These are phyloP conservation scores for Arctocebus calabarensis DNA, from an alignment of 2,797 vertebrate species.

Conservation along the genomic window DNA sequence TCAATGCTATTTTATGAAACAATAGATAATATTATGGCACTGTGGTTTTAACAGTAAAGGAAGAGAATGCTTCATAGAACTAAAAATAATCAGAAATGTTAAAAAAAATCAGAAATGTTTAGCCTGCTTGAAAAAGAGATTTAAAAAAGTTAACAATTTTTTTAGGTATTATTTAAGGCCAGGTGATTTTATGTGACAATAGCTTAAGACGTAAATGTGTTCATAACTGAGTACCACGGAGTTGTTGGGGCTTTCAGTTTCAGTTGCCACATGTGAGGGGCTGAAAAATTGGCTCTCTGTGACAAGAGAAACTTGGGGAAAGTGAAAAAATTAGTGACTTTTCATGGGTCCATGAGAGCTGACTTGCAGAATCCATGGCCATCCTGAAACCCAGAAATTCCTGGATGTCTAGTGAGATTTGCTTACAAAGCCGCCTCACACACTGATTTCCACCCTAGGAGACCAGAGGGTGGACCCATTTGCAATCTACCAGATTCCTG, in stretches of 20 bases:
- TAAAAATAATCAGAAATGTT: background rate
- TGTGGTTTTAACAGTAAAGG: background rate
- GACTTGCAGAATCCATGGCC: background rate
- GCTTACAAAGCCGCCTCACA: accelerated
- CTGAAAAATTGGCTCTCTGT: background rate
- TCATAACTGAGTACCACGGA: background rate
- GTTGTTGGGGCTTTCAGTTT: background rate
- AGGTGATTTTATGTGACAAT: background rate
- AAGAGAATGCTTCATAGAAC: background rate
- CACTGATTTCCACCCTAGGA: background rate
- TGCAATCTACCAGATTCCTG: background rate
- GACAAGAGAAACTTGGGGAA: background rate
- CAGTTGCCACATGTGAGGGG: accelerated
- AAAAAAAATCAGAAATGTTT: background rate
- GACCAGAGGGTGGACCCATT: accelerated
- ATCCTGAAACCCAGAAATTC: background rate
- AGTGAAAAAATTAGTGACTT: background rate
- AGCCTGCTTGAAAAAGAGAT: background rate
- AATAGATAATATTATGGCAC: background rate
- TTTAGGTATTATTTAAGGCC: background rate
- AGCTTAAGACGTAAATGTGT: background rate
- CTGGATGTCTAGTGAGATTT: background rate
- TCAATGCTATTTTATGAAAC: background rate
- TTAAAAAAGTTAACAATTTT: background rate
- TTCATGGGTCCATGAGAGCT: background rate